Percentiles rank a stretch among this genome's conserved stretches.
Evolutionary conservation across 2,113 vertebrate species (phyloP).

Genomic region (Cebus imitator): DNA sequence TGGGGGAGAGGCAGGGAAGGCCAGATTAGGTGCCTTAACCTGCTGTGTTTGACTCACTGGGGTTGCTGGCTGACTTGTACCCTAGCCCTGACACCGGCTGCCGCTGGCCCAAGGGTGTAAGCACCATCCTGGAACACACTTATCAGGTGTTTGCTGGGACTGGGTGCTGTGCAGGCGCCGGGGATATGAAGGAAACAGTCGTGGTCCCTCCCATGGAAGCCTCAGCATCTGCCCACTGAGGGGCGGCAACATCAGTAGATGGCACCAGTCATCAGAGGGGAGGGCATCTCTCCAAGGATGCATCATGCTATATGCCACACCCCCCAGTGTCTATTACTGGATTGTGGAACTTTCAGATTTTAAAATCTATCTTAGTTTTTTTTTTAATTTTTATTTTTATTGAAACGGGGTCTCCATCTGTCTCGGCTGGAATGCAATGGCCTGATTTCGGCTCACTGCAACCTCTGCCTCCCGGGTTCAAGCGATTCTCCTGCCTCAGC

Average conservation of each 20-base stretch:
- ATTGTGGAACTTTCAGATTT: not conserved
- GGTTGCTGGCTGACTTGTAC: not conserved
- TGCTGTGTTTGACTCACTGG: not conserved
- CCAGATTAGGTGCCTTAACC: not conserved
- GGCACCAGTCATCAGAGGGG: not conserved
- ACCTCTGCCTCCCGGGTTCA: too few species aligned
- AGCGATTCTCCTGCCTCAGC: too few species aligned
- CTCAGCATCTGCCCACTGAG: too few species aligned
- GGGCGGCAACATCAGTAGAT: too few species aligned
- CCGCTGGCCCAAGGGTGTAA: not conserved
- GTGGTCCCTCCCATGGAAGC: not conserved
- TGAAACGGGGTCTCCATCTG: too few species aligned
- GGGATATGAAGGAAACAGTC: rapidly evolving
- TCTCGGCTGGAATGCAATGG: too few species aligned
- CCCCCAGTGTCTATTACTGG: not conserved
- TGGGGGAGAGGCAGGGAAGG: not conserved
- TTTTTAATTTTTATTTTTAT: too few species aligned
- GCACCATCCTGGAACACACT: not conserved
- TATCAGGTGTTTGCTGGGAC: not conserved
- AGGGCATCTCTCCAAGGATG: not conserved
- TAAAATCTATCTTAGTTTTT: not conserved
- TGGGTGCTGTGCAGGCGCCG: not conserved
- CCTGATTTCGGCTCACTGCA: too few species aligned
- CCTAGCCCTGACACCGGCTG: not conserved
- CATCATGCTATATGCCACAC: rapidly evolving